Conservation (phyloP, 2,888 invertebrate genomes). For the Chelonus formosanus region DNA sequence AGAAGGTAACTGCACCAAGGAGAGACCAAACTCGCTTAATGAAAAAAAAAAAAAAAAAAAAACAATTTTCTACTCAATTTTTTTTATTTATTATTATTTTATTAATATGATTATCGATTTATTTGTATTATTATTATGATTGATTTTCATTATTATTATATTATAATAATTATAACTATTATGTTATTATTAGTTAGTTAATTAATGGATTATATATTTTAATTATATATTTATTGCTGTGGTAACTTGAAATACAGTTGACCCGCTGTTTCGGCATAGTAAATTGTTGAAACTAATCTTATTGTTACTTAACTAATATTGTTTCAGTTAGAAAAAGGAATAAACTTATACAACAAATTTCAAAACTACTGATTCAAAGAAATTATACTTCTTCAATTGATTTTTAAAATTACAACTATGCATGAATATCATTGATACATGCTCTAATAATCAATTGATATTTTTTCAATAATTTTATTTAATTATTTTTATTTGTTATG, state of each 20-base stretch:
- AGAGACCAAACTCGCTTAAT: slow-evolving; percentile 61
- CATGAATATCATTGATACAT: too few species aligned
- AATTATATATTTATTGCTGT: slow-evolving; percentile 56
- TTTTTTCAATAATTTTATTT: too few species aligned
- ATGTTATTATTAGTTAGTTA: slow-evolving; percentile 49
- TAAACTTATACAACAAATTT: not conserved
- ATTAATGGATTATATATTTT: slow-evolving; percentile 35
- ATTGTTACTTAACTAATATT: slow-evolving; percentile 50
- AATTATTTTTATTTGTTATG: too few species aligned
- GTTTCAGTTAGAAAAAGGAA: slow-evolving; percentile 41
- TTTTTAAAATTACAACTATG: too few species aligned
- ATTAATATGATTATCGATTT: slow-evolving; percentile 37
- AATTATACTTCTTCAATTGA: too few species aligned
- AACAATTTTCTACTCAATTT: slow-evolving; percentile 44
- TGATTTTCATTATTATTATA: slow-evolving; percentile 38
- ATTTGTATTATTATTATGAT: slow-evolving; percentile 31
- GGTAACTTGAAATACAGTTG: slow-evolving; percentile 46
- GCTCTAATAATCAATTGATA: too few species aligned
- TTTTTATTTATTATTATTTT: slow-evolving; percentile 54
- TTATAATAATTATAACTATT: slow-evolving; percentile 36
- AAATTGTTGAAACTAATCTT: slow-evolving; percentile 46
- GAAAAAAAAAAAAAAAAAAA: too few species aligned
- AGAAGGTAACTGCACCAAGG: slow-evolving; percentile 60
- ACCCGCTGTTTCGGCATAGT: slow-evolving; percentile 45
- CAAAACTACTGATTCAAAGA: too few species aligned